Percentiles rank a stretch among this genome's conserved stretches.
These are phyloP conservation scores for Petrocephalus sullivani DNA, from an alignment of 2,797 vertebrate genomes.

Conservation along the genomic window DNA sequence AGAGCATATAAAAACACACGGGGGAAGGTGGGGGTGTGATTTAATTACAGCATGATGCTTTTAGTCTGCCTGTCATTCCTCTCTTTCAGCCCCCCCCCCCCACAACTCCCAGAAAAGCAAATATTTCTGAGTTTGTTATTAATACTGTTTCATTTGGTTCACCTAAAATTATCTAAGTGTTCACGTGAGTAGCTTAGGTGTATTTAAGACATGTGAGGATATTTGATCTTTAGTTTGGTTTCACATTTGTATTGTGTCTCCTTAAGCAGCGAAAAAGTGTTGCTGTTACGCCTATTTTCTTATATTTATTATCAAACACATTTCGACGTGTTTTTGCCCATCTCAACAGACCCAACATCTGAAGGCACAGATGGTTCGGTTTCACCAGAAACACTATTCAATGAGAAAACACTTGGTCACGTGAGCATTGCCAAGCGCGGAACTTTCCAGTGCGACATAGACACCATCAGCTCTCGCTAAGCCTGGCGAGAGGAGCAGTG, in stretches of 20 bases:
- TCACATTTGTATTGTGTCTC: not conserved
- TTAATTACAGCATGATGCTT: not conserved
- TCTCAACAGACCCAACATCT: not conserved
- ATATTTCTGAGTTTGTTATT: not conserved
- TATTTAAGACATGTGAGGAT: not conserved
- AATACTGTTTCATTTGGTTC: not conserved
- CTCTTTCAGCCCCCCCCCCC: not conserved
- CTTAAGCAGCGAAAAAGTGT: no score
- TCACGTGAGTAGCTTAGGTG: not conserved
- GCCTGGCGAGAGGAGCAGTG: not conserved
- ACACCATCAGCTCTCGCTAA: not conserved
- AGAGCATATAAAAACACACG: not conserved
- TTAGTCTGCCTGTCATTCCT: not conserved
- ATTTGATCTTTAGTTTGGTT: not conserved
- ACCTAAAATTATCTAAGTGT: not conserved
- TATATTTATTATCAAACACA: not conserved
- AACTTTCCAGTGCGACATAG: not conserved
- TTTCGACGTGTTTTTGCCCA: not conserved
- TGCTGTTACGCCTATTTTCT: no score
- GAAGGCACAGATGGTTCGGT: not conserved
- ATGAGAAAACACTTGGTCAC: not conserved
- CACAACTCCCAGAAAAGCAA: not conserved
- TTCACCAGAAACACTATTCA: not conserved
- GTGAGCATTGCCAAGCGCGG: not conserved
- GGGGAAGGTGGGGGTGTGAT: not conserved